A percentile compares a stretch with the other conserved stretches of the same genome.
These are phyloP conservation scores for Okapia johnstoni DNA, from an alignment of 2,113 vertebrate genomes.

Conservation along the genomic window DNA sequence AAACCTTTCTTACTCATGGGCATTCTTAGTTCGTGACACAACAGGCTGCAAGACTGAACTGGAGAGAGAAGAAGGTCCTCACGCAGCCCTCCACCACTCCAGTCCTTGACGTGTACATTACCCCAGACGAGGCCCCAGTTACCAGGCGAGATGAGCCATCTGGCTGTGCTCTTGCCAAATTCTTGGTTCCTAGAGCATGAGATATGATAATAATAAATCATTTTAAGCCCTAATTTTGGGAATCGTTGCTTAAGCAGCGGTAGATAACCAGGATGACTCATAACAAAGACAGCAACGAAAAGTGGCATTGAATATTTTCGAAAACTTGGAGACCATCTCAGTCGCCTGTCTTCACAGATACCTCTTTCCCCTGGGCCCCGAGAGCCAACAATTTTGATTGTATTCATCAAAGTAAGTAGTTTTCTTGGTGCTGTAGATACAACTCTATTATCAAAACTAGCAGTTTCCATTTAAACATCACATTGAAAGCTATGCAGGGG, in stretches of 20 bases:
- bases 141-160: background rate
- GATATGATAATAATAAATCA: background rate
- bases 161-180: background rate
- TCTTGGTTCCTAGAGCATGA: background rate
- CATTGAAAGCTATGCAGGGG: background rate
- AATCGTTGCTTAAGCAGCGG: background rate
- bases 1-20: background rate
- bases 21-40: background rate
- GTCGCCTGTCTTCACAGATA: background rate
- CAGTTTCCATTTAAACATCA: background rate
- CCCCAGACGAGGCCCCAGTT: background rate
- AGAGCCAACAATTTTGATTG: background rate
- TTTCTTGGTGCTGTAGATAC: background rate
- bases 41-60: background rate
- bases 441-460: background rate
- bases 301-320: background rate
- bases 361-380: background rate
- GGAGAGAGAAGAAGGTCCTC: background rate
- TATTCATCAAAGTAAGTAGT: background rate
- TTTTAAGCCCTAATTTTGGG: background rate
- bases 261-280: background rate
- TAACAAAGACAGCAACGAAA: background rate
- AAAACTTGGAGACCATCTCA: background rate
- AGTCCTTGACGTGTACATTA: background rate
- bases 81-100: fast-evolving